Base-by-base conservation (phyloP, 2,888 invertebrate genomes). In the Lasioglossum lativentre region DNA sequence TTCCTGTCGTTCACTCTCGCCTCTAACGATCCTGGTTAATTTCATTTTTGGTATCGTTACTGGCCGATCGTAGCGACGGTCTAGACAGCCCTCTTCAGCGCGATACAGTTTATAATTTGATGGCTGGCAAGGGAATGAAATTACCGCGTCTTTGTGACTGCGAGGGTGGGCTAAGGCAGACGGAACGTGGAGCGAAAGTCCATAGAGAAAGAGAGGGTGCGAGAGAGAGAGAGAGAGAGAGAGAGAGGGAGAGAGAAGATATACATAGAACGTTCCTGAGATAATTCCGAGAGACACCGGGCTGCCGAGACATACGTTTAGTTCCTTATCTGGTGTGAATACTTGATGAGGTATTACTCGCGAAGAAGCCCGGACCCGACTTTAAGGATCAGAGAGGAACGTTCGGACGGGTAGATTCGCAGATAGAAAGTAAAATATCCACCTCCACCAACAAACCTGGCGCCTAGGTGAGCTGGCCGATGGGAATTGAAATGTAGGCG, bases 41-140 rank as follows among this genome's bases (percentile, higher is more conserved):
- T 86, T 82, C 76, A 86, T 86, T 86, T 86, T 86, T 85, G 85
- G 82, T 85, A 85, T 86, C 86, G 85, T 85, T 74, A 74, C 79
- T 40, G 66, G 68, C 82, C 82, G 86, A 86, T 86, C 83, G 74
- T 38, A 56, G 34, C 74, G 82, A 40, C 68, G 73, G 34, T 8
- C 27, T 59, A n/a, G 70, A 40, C 63, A 27, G 10, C 47, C 75
- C n/a, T 23, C 34, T n/a, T 34, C 45, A 47, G 38, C 83, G 79
- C 75, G 83, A 85, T 83, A 85, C 84, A 78, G 75, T 78, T 78
- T 75, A 71, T 79, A 83, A 85, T 79, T 83, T 79, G 85, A 85
- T 83, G 83, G 85, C 85, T 83, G 78, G 45, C 85, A 72, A 23
- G 84, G 82, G 82, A 79, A 83, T 66, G 72, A 78, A 75, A 83